Base-by-base conservation (phyloP, 2,113 vertebrate species). In the Gymnorhina tibicen region DNA sequence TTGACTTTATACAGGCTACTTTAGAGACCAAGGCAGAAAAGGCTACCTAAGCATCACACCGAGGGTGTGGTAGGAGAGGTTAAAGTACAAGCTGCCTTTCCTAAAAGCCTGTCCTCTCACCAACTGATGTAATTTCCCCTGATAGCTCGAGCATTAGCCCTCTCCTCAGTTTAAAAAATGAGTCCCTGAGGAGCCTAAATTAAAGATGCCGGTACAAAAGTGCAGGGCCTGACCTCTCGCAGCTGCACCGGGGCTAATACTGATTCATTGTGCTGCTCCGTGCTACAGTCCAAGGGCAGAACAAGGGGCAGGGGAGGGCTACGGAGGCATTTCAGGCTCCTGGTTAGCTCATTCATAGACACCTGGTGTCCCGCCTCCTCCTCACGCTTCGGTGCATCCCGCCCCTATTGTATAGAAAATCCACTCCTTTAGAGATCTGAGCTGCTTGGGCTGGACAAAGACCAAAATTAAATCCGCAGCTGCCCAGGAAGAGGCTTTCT, bases 291-390 rank as follows among this genome's bases (percentile, higher is more conserved):
- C 68, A 44, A 74, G 81, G 58, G 90, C 93, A 89, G 60, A 55
- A 50, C 44, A 55, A 42, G 23, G 58, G 82, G 75, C 86, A 44
- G 8, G 60, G 82, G 63, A 81, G 80, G 39, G 85, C 50, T 73
- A 18, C 3, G 0, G 28, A 85, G n/a, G 22, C 39, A 94, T 88
- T 94, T 74, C 3, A 10, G 91, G 10, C 53, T 53, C 63, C 79
- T 91, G 13, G 2, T 92, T 91, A 82, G 94, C 63, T 95, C 91
- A 91, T 96, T 97, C 96, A 92, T 2, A 33, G 94, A 93, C 91
- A 95, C 93, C 93, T 97, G 92, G 93, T 33, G 47, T 72, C 78
- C 86, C 56, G 41, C 94, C 97, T 70, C 60, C 85, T 78, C 56
- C 89, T 92, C 75, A 87, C 10, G 91, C 97, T 94, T 93, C 79